Evolutionary conservation across 2,888 invertebrate species (phyloP).

Genomic region (Xestia c-nigrum): DNA sequence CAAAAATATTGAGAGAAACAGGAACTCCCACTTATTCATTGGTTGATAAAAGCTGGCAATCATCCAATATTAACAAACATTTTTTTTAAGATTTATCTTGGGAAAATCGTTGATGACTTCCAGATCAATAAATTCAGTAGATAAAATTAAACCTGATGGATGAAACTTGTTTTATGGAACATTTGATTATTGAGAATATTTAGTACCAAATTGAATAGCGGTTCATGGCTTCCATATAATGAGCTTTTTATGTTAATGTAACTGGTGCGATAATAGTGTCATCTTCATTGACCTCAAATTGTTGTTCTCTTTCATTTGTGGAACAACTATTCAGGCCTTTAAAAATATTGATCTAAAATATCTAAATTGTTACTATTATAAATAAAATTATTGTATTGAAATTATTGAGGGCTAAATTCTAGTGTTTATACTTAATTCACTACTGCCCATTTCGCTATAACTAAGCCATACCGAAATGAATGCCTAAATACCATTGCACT

Average conservation of each 20-base stretch:
- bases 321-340: background rate
- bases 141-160: conserved; percentile 21
- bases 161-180: conserved; percentile 4
- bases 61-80: conserved; percentile 54
- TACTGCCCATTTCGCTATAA: conserved; percentile 10
- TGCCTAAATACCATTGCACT: background rate
- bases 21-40: conserved; percentile 28
- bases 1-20: conserved; percentile 34
- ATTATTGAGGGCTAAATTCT: conserved; percentile 25
- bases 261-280: conserved; percentile 5
- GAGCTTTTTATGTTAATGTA: background rate
- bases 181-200: conserved; percentile 2
- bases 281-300: background rate
- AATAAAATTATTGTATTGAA: conserved; percentile 4
- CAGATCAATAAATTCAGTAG: conserved; percentile 21
- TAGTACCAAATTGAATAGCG: background rate
- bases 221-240: background rate
- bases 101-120: conserved; percentile 21
- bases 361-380: background rate
- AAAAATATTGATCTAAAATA: conserved; percentile 9
- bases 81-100: background rate
- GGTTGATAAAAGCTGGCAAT: conserved; percentile 62
- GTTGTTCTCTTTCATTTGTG: background rate
- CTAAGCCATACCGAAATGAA: conserved; percentile 5
- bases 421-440: conserved; percentile 6